Conservation (phyloP, 2,888 invertebrate species). For the Malacosoma neustria region DNA sequence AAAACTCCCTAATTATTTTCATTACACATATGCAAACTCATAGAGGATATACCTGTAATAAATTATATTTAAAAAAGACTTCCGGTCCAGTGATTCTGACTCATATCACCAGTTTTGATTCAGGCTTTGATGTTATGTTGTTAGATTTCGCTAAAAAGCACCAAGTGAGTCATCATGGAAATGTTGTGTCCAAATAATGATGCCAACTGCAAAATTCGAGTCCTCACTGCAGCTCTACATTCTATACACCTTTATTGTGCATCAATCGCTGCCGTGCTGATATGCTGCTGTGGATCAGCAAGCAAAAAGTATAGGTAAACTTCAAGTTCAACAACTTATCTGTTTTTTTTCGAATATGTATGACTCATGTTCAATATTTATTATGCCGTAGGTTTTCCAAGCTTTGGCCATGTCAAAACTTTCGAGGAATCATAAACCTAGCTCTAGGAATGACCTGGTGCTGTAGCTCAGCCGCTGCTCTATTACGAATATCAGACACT, state of each 20-base stretch:
- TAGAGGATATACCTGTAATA: too few relatives aligned
- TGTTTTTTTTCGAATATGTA: not conserved
- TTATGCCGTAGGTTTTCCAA: slow-evolving; percentile 21
- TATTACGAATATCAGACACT: slow-evolving; percentile 37
- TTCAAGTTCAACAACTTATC: not conserved
- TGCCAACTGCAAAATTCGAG: slow-evolving; percentile 39
- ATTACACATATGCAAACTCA: too few relatives aligned
- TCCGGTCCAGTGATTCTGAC: not conserved
- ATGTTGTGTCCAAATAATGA: slow-evolving; percentile 45
- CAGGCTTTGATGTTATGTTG: not conserved
- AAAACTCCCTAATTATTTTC: too few relatives aligned
- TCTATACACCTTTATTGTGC: slow-evolving; percentile 61
- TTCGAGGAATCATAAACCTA: slow-evolving; percentile 48
- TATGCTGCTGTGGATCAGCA: slow-evolving; percentile 49
- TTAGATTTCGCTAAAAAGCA: not conserved
- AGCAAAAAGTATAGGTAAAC: slow-evolving; percentile 34
- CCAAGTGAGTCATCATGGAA: slow-evolving; percentile 33
- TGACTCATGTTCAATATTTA: slow-evolving; percentile 2
- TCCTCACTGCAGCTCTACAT: slow-evolving; percentile 51
- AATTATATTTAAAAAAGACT: too few relatives aligned
- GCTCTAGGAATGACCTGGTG: slow-evolving; percentile 42
- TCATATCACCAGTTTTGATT: not conserved
- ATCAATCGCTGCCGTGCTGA: slow-evolving; percentile 47
- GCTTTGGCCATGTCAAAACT: slow-evolving; percentile 52
- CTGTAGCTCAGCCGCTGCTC: slow-evolving; percentile 41